Conservation (phyloP, 1,140 invertebrate genomes). For the Lasioglossum albipes region DNA sequence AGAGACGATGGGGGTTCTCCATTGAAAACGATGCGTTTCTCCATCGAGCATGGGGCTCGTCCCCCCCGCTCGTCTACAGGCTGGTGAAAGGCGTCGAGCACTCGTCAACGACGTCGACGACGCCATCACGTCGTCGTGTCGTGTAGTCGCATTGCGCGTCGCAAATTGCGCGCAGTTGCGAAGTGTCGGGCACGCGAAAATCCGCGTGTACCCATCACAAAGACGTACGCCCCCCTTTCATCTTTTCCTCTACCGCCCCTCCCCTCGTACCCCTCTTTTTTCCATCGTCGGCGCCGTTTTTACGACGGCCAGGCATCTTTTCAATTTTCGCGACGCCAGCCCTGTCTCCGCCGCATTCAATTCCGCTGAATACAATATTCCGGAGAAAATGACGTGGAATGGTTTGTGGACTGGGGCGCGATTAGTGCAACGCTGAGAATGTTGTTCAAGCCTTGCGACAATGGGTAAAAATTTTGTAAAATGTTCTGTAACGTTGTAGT, state of each 20-base stretch:
- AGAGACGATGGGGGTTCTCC: neutral
- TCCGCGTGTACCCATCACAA: neutral
- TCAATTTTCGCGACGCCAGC: neutral
- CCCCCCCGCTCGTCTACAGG: neutral
- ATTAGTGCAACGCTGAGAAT: too few species aligned
- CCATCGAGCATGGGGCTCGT: neutral
- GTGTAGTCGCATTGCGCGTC: neutral
- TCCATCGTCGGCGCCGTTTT: too few species aligned
- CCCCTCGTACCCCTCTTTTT: neutral
- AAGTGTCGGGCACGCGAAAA: constrained; percentile 14
- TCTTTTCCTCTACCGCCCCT: neutral
- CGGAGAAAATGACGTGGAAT: too few species aligned
- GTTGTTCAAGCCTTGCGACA: too few species aligned
- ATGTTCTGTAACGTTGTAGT: too few species aligned
- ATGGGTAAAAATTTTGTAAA: too few species aligned
- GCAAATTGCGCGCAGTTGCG: constrained; percentile 33
- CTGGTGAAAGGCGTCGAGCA: constrained; percentile 23
- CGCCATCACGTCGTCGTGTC: too few species aligned
- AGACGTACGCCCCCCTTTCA: neutral
- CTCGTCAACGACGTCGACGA: constrained; percentile 1
- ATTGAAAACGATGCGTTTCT: constrained; percentile 20
- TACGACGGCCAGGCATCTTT: neutral
- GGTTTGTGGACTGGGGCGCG: too few species aligned
- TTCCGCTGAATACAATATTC: neutral
- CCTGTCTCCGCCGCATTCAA: neutral